Conservation (phyloP, 1,140 invertebrate species). For the Liolophura sinensis region DNA sequence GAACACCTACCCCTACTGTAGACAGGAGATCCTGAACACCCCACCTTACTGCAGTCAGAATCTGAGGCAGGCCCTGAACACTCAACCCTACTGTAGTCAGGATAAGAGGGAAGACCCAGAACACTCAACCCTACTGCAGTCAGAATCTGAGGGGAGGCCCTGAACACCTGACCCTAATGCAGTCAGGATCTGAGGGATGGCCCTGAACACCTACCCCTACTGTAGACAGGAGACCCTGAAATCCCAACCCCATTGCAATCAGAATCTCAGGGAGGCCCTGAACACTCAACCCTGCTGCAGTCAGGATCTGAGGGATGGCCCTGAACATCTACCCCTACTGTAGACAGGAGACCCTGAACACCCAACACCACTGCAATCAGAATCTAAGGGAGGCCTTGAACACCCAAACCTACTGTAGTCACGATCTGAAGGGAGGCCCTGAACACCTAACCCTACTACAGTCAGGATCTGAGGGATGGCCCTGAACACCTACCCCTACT, state of each 20-base stretch:
- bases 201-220: not conserved
- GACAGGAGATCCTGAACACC: slow-evolving; percentile 65
- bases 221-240: not conserved
- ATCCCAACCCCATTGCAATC: not conserved
- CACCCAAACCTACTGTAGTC: too few relatives aligned
- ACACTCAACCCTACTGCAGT: slow-evolving; percentile 66
- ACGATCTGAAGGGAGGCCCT: too few relatives aligned
- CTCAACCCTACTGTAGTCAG: slow-evolving; percentile 51
- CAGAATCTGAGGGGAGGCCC: slow-evolving; percentile 44
- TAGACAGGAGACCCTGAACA: too few relatives aligned
- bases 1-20: too few relatives aligned
- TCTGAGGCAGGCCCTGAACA: slow-evolving; percentile 19
- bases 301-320: too few relatives aligned
- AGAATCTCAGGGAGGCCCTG: too few relatives aligned
- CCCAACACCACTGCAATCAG: too few relatives aligned
- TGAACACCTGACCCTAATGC: slow-evolving; percentile 5
- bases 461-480: too few relatives aligned
- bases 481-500: too few relatives aligned
- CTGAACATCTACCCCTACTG: too few relatives aligned
- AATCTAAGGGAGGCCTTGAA: too few relatives aligned
- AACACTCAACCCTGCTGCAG: not conserved
- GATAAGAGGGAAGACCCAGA: slow-evolving; percentile 64
- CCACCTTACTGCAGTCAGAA: slow-evolving; percentile 65
- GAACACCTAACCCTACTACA: too few relatives aligned
- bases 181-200: slow-evolving; percentile 30